Base-by-base conservation (phyloP, 2,888 invertebrate genomes). In the Halocaridina rubra region DNA sequence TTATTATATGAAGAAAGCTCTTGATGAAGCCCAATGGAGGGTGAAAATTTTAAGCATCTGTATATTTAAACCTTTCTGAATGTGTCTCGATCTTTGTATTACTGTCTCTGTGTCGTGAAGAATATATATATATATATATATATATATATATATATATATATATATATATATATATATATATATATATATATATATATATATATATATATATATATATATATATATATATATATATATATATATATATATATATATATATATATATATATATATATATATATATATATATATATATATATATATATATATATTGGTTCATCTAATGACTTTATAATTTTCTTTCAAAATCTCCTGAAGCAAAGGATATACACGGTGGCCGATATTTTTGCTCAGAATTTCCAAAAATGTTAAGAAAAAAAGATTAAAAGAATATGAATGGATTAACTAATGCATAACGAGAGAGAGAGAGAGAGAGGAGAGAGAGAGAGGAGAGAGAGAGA, bases 161-260 rank as follows among this genome's bases (percentile, higher is more conserved):
- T 29, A 69, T 29, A 29, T 24, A 69, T 69, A 69, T 24, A 69
- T 69, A 69, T 69, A 69, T 30, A 27, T 32, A 13, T 32, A 69
- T 69, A 69, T 69, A 29, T 29, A 69, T 69, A 69, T 2, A 10
- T 30, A 69, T 5, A 69, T 29, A 29, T 2, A 69, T 69, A 69
- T 2, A 69, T 69, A 69, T 30, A 39, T 74, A 39, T 46, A 74
- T 74, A 74, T 74, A 39, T 74, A 74, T 74, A 74, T 74, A 33
- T 74, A 33, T 74, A 74, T 74, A 39, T 74, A 74, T 74, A 74
- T 33, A 33, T 74, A 74, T 74, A 33, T 74, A 39, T 74, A 74
- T 74, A 74, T 74, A 74, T 74, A 74, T 74, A 74, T 33, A 74
- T 74, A 74, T 33, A 74, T 75, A 75, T 75, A 75, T 53, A 75